A percentile compares a stretch with the other conserved stretches of the same genome.
These are phyloP conservation scores for Corynorhinus townsendii DNA, from an alignment of 2,113 vertebrate genomes.

Conservation along the genomic window DNA sequence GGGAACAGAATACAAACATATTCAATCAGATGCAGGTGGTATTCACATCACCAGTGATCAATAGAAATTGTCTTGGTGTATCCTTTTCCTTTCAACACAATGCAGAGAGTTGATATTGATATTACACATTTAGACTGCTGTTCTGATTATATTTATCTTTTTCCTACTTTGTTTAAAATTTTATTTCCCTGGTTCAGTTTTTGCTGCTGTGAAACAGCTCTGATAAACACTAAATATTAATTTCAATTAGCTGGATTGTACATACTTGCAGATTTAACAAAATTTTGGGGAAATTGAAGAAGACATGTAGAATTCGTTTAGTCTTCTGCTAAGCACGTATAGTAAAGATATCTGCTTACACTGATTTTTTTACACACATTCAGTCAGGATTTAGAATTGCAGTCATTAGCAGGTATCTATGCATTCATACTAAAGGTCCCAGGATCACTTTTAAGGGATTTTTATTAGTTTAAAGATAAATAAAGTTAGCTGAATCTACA, in stretches of 20 bases:
- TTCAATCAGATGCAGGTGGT: slow-evolving; percentile 82
- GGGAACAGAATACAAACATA: slow-evolving; percentile 85
- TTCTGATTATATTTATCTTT: slow-evolving; percentile 87
- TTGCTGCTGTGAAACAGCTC: slow-evolving; percentile 91
- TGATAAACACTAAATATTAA: slow-evolving; percentile 93
- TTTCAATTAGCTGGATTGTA: slow-evolving; percentile 94
- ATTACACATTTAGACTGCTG: slow-evolving; percentile 90
- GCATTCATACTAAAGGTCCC: slow-evolving; percentile 90
- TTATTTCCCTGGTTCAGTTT: slow-evolving; percentile 82
- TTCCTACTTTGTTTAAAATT: slow-evolving; percentile 80
- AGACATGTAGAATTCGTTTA: slow-evolving; percentile 78
- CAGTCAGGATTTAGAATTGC: slow-evolving; percentile 90
- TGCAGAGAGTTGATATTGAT: slow-evolving; percentile 89
- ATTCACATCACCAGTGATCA: slow-evolving; percentile 77
- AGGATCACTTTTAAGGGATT: slow-evolving; percentile 90
- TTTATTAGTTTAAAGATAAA: slow-evolving; percentile 97
- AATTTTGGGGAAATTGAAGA: slow-evolving; percentile 76
- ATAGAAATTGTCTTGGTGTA: slow-evolving; percentile 75
- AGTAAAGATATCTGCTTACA: slow-evolving; percentile 87
- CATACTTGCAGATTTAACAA: slow-evolving; percentile 93
- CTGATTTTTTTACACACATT: slow-evolving; percentile 81
- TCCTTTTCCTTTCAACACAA: slow-evolving; percentile 84
- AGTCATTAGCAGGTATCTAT: slow-evolving; percentile 92
- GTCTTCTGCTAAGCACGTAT: slow-evolving; percentile 87
- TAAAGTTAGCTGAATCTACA: slow-evolving; percentile 97